A percentile compares a stretch with the other conserved stretches of the same genome.
These are phyloP conservation scores for Trachymyrmex cornetzi DNA, from an alignment of 1,140 invertebrate genomes.

Conservation along the genomic window DNA sequence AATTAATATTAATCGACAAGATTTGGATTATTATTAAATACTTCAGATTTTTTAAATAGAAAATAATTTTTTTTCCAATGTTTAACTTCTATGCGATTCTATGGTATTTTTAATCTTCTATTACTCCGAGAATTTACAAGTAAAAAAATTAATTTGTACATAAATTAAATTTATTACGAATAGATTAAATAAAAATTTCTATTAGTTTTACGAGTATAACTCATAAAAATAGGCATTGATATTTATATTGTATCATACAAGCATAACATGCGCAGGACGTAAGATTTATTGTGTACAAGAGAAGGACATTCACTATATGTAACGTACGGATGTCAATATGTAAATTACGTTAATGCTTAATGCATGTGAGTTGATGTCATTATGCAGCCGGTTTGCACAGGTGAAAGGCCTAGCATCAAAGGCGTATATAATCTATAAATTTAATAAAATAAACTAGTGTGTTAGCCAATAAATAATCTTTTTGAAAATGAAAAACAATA, in stretches of 20 bases:
- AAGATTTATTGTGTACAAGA: conserved; percentile 55
- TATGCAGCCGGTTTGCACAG: conserved; percentile 36
- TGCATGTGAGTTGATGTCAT: conserved; percentile 69
- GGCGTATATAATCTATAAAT: background rate
- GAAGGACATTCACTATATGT: background rate
- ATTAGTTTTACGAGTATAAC: too few species aligned
- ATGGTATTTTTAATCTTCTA: background rate
- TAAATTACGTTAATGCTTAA: conserved; percentile 71
- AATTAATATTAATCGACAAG: background rate
- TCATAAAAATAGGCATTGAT: background rate
- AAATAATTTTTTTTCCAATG: background rate
- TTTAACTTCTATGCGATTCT: background rate
- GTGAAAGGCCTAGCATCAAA: conserved; percentile 57
- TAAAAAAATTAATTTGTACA: background rate
- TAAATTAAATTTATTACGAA: background rate
- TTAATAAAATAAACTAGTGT: background rate
- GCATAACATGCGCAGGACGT: background rate
- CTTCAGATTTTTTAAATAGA: background rate
- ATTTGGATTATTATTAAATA: background rate
- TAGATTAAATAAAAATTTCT: background rate
- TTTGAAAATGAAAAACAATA: background rate
- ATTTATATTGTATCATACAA: background rate
- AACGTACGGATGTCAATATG: conserved; percentile 66
- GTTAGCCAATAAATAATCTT: background rate
- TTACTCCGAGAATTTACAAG: background rate